These are phyloP conservation scores for Allygus modestus DNA, from an alignment of 2,888 invertebrate genomes.

Conservation along the genomic window DNA sequence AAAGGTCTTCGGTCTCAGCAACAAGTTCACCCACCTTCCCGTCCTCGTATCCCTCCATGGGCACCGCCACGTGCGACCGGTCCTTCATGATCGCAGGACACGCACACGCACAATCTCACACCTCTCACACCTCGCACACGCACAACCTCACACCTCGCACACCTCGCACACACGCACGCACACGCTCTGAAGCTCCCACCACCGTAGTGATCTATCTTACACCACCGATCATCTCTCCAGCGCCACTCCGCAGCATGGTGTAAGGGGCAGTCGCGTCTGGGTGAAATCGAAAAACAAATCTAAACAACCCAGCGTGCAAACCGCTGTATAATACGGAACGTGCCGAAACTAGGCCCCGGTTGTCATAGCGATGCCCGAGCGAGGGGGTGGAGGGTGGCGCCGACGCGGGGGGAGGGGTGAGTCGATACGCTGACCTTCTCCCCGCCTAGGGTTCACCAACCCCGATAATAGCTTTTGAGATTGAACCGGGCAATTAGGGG, in stretches of 20 bases:
- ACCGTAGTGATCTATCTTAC: not conserved
- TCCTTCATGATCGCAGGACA: constrained; percentile 3
- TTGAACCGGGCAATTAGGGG: not conserved
- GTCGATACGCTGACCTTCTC: not conserved
- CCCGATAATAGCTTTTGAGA: too few species aligned
- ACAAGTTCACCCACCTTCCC: constrained; percentile 46
- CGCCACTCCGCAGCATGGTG: not conserved
- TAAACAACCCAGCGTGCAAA: too few species aligned
- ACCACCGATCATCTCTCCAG: not conserved
- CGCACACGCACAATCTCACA: not conserved
- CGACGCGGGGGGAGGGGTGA: not conserved
- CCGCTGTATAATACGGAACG: too few species aligned
- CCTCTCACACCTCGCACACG: not conserved
- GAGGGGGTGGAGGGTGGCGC: not conserved
- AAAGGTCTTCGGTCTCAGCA: not conserved
- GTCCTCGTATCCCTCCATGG: constrained; percentile 39
- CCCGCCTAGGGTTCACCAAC: constrained; percentile 28
- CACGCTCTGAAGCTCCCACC: not conserved
- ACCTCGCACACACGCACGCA: not conserved
- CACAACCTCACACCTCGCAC: too few species aligned
- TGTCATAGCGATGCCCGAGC: not conserved
- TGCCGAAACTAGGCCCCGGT: not conserved
- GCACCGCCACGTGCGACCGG: constrained; percentile 28
- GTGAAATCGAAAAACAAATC: not conserved
- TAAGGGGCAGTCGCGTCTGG: not conserved